Percentiles rank a stretch among this genome's conserved stretches.
phyloP scores from a whole-genome alignment of 1,140 invertebrate genomes.

The Caenorhabditis brenneri region DNA sequence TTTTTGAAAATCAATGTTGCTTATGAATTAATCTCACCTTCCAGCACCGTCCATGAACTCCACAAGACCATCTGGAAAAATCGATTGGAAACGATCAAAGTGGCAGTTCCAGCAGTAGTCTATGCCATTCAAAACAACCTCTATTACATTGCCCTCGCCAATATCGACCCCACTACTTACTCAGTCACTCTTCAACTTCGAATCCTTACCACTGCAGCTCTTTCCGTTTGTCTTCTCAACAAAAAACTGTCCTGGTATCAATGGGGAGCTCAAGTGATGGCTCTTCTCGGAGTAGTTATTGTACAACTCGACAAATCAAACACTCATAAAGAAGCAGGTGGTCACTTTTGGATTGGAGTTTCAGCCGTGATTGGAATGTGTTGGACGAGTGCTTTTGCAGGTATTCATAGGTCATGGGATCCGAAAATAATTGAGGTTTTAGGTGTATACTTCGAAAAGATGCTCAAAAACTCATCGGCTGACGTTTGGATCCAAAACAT shows the following conservation, averaged over 20 bases:
- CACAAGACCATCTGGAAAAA: conserved; percentile 40
- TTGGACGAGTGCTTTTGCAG: conserved; percentile 51
- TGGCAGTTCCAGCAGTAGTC: conserved; percentile 45
- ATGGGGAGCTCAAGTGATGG: conserved; percentile 48
- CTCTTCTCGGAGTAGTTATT: conserved; percentile 43
- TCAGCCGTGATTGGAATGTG: conserved; percentile 40
- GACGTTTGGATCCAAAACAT: conserved; percentile 54
- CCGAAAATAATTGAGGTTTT: no score
- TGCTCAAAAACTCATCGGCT: conserved; percentile 46
- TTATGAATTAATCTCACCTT: no score
- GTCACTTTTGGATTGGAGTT: conserved; percentile 26
- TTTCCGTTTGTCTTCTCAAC: conserved; percentile 34
- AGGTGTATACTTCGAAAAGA: conserved; percentile 52
- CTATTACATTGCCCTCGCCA: conserved; percentile 49
- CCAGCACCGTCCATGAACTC: neutral
- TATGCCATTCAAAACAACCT: conserved; percentile 54
- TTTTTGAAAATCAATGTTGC: no score
- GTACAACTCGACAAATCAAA: conserved; percentile 34
- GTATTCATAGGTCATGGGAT: no score
- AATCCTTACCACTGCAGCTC: conserved; percentile 48
- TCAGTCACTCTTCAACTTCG: conserved; percentile 52
- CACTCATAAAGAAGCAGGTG: neutral
- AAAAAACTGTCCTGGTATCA: conserved; percentile 45
- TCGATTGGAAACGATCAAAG: conserved; percentile 35
- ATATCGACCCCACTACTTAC: conserved; percentile 51